Base-by-base conservation (phyloP, 2,888 invertebrate species). In the Dinocampus coccinellae region DNA sequence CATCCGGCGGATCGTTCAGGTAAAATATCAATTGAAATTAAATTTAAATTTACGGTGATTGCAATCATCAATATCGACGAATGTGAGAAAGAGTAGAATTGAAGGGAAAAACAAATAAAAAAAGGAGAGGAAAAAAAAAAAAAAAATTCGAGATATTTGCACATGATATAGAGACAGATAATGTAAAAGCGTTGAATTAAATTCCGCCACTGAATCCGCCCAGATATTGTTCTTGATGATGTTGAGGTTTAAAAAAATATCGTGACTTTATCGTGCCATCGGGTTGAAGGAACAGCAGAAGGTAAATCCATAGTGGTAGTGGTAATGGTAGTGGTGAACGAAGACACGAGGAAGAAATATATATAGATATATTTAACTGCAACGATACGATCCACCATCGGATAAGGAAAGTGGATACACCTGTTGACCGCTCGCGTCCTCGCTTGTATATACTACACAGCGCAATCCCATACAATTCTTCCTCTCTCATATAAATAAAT, bases 1-100 rank as follows among this genome's bases (percentile, higher is more conserved):
- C 93, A 93, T 88, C 92, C 93, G 47, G 90, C 91, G 66, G 90
- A 92, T 81, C 92, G 92, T 82, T 93, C 92, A 81, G 92, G 93
- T 92, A 85, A 85, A 80, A 3, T 39, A 13, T n/a, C 3, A 39
- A 39, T 39, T 11, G n/a, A n/a, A n/a, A n/a, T n/a, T 29, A 29
- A 29, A 29, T 29, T 29, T 29, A n/a, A n/a, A 29, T 29, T 29
- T 29, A 4, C 29, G 7, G 29, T 29, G 29, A 29, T 29, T 29
- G 29, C n/a, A n/a, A n/a, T n/a, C n/a, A n/a, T n/a, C n/a, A n/a
- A n/a, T n/a, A n/a, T n/a, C 20, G 9, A 47, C 16, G 16, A 10
- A 7, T 7, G 29, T 4, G n/a, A 7, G 29, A 7, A 7, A 29
- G 7, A 29, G 52, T 57, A 47, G 70, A 67, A 70, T 29, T 33